Conservation (phyloP, 2,888 invertebrate genomes). For the Molanna angustata region DNA sequence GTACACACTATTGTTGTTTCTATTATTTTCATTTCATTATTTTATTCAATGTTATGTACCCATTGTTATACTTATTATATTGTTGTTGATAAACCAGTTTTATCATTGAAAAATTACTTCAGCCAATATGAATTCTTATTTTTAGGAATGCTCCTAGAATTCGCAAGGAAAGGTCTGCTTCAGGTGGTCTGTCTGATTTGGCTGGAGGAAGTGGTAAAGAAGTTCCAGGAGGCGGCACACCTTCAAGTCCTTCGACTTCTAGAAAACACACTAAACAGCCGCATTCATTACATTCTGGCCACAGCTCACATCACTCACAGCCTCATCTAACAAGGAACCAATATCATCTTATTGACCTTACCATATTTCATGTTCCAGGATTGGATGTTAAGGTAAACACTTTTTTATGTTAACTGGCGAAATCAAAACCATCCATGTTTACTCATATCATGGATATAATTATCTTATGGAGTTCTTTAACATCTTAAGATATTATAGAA, state of each 20-base stretch:
- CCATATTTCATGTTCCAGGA: constrained; percentile 88
- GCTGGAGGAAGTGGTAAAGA: constrained; percentile 31
- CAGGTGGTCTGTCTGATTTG: constrained; percentile 59
- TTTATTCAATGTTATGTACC: no score
- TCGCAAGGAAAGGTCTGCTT: constrained; percentile 71
- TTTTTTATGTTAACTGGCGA: neutral
- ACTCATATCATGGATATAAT: no score
- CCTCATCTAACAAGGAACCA: constrained; percentile 41
- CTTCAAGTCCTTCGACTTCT: constrained; percentile 39
- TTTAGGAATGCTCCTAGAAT: constrained; percentile 55
- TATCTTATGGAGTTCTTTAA: no score
- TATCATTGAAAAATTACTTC: no score
- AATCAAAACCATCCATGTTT: no score
- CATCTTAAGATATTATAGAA: no score
- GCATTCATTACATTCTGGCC: constrained; percentile 24
- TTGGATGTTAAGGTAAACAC: constrained; percentile 81
- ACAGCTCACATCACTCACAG: constrained; percentile 36
- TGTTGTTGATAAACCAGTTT: no score
- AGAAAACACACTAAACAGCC: constrained; percentile 29
- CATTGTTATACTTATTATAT: no score
- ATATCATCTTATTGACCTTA: constrained; percentile 68
- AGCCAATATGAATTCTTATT: no score
- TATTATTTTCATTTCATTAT: no score
- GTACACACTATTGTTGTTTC: no score
- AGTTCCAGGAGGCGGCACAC: constrained; percentile 25